Evolutionary conservation across 2,888 invertebrate genomes (phyloP).

Genomic region (Ichneumon xanthorius): DNA sequence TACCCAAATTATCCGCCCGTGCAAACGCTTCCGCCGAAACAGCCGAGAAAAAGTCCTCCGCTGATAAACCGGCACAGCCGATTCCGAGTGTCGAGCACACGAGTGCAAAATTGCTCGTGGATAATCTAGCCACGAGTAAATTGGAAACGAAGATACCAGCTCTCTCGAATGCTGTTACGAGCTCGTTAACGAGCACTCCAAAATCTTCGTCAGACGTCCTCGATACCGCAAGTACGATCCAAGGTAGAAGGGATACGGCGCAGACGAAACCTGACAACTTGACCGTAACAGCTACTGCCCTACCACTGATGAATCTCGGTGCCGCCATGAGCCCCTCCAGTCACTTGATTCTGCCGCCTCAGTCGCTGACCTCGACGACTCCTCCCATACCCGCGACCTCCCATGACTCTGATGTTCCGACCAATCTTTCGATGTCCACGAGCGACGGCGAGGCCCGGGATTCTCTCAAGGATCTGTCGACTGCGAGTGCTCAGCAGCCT

Average conservation of each 20-base stretch:
- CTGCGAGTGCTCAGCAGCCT: conserved; percentile 55
- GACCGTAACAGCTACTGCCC: conserved; percentile 68
- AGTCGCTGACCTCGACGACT: conserved; percentile 55
- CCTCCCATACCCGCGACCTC: conserved; percentile 55
- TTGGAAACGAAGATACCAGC: conserved; percentile 66
- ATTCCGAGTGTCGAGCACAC: conserved; percentile 56
- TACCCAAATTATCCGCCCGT: conserved; percentile 91
- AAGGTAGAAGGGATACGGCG: conserved; percentile 72
- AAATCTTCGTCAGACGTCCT: conserved; percentile 67
- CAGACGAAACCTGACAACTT: conserved; percentile 78
- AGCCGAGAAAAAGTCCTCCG: conserved; percentile 75
- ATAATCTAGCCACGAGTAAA: conserved; percentile 69
- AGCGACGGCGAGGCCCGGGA: conserved; percentile 76
- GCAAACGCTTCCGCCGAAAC: conserved; percentile 77
- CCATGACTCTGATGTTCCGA: conserved; percentile 80
- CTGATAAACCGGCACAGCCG: conserved; percentile 66
- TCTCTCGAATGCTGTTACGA: conserved; percentile 42
- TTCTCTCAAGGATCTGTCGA: conserved; percentile 74
- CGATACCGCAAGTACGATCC: conserved; percentile 66
- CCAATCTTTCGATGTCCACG: conserved; percentile 81
- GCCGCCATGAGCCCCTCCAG: conserved; percentile 63
- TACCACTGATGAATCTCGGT: conserved; percentile 68
- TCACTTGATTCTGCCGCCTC: conserved; percentile 64
- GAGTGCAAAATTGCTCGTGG: conserved; percentile 72
- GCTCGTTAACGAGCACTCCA: conserved; percentile 52